A percentile compares a stretch with the other conserved stretches of the same genome.
phyloP scores from a whole-genome alignment of 1,140 invertebrate genomes.

The Drosophila lowei region DNA sequence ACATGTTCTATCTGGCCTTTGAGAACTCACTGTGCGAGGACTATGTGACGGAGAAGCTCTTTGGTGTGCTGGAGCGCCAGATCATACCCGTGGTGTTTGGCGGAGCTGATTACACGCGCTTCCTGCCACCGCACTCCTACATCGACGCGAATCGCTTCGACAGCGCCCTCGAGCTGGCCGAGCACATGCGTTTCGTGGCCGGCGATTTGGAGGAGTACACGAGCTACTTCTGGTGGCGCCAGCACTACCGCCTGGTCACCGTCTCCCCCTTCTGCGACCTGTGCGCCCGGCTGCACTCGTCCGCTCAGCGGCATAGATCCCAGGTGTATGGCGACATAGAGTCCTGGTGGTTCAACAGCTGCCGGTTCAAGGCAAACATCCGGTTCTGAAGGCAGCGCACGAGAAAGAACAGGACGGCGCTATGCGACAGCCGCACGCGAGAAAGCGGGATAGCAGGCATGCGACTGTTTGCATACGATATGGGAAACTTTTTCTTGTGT shows the following conservation, averaged over 20 bases:
- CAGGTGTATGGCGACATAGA: conserved; percentile 73
- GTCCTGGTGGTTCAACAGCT: conserved; percentile 78
- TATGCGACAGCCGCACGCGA: not conserved
- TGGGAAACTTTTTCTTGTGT: too few relatives aligned
- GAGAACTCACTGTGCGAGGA: conserved; percentile 86
- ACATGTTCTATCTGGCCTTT: conserved; percentile 87
- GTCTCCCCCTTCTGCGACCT: conserved; percentile 76
- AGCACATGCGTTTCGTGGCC: conserved; percentile 84
- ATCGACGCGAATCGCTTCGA: conserved; percentile 86
- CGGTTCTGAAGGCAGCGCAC: conserved; percentile 30
- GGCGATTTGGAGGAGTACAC: conserved; percentile 82
- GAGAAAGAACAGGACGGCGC: conserved; percentile 13
- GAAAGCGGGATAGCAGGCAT: conserved; percentile 19
- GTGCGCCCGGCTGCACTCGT: conserved; percentile 69
- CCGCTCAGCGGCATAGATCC: conserved; percentile 39
- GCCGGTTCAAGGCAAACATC: conserved; percentile 57
- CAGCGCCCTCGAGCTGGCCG: conserved; percentile 84
- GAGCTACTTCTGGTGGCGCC: conserved; percentile 85
- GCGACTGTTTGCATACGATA: too few relatives aligned
- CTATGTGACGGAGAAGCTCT: conserved; percentile 87
- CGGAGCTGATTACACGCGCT: conserved; percentile 84
- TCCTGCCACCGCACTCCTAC: conserved; percentile 86
- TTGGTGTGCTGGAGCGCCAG: conserved; percentile 68
- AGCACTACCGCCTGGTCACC: conserved; percentile 69
- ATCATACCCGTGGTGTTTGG: conserved; percentile 86